Base-by-base conservation (phyloP, 1,140 invertebrate species). In the Riptortus pedestris region DNA sequence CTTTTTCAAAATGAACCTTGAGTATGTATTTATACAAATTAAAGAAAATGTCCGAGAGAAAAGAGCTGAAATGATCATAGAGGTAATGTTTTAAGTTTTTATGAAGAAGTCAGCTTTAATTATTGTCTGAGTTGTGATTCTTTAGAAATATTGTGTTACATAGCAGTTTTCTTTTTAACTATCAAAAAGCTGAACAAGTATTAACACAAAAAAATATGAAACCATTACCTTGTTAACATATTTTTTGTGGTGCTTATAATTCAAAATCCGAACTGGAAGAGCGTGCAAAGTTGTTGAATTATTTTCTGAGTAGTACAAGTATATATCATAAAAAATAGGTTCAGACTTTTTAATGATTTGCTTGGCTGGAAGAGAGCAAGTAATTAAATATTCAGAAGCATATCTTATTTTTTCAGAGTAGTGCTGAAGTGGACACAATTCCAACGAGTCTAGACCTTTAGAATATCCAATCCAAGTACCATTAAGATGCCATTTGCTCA, bases 211-310 rank as follows among this genome's bases (percentile, higher is more conserved):
- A n/a, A n/a, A n/a, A n/a, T n/a, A n/a, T n/a, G n/a, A n/a, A n/a
- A n/a, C n/a, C n/a, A n/a, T 3, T 28, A 73, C 70, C 64, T 63
- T 67, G 60, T 72, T 69, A 9, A 67, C 64, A 48, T 63, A 70
- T 47, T 66, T 66, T 18, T 64, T 66, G 33, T 67, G 65, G 33
- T 69, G 51, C 64, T 69, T 67, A 9, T 71, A 66, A 14, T 75
- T 80, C 18, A 70, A 71, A 24, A 81, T 74, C 61, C 80, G 72
- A 20, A 86, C 71, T 5, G 85, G 85, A 20, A 86, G 69, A 38
- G 79, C 72, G 69, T 82, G 80, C 14, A 85, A 70, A 65, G 78
- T 70, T 33, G 71, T 71, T 65, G 73, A 74, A 9, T 73, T 74
- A 45, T 73, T 71, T n/a, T 78, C 71, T 57, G 64, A 74, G 70